Percentiles rank a stretch among this genome's conserved stretches.
These are phyloP conservation scores for Brachycybe producta DNA, from an alignment of 2,888 invertebrate genomes.

Conservation along the genomic window DNA sequence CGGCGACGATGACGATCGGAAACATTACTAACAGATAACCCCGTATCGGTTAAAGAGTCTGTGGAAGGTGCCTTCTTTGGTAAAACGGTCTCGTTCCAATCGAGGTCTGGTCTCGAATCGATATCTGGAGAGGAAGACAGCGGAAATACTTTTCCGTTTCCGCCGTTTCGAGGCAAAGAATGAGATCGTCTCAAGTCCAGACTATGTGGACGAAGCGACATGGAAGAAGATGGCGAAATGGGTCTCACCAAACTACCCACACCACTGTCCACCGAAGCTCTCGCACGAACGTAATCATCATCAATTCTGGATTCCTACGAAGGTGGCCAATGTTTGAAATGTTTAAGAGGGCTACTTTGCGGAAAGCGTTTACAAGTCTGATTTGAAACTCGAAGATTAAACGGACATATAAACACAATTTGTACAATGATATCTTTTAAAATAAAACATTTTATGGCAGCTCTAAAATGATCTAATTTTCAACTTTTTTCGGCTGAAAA, in stretches of 20 bases:
- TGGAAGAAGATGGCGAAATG: constrained; percentile 1
- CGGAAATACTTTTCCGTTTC: background rate
- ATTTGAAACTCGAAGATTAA: too few species aligned
- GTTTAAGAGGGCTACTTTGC: too few species aligned
- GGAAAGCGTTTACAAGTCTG: too few species aligned
- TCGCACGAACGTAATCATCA: constrained; percentile 1
- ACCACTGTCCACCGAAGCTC: constrained; percentile 6
- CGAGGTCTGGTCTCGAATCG: background rate
- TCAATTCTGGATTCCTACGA: background rate
- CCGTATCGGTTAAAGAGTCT: too few species aligned
- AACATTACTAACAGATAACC: too few species aligned
- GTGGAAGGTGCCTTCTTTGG: too few species aligned
- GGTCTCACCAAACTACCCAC: constrained; percentile 5
- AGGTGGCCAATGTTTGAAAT: background rate
- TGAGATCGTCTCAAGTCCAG: background rate
- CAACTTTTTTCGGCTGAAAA: too few species aligned
- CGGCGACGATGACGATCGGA: too few species aligned
- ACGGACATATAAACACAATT: too few species aligned
- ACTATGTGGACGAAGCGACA: constrained; percentile 1
- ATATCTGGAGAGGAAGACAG: background rate
- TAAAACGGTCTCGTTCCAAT: background rate
- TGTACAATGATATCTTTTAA: too few species aligned
- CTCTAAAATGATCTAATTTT: too few species aligned
- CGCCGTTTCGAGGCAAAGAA: background rate
- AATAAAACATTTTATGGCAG: too few species aligned